Conservation (phyloP, 2,797 vertebrate genomes). For the Zalophus californianus region DNA sequence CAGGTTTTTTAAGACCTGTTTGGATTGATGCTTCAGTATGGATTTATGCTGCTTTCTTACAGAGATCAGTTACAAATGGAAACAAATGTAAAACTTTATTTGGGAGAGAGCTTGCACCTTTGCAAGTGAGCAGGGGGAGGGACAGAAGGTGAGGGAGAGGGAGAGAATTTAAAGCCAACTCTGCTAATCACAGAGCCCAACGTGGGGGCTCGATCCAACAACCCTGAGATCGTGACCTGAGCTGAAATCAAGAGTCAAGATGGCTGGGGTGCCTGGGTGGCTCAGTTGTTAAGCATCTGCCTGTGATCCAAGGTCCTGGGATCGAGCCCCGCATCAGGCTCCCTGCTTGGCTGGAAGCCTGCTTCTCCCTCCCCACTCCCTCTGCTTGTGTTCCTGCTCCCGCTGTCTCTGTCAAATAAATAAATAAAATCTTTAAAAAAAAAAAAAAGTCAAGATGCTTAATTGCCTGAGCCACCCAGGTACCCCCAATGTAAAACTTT, state of each 20-base stretch:
- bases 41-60: neutral
- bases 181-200: neutral
- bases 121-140: neutral
- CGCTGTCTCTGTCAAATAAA: no score
- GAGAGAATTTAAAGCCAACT: neutral
- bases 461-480: neutral
- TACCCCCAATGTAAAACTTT: neutral
- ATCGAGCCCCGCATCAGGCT: no score
- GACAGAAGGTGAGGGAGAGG: neutral
- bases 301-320: no score
- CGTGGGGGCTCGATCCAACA: neutral
- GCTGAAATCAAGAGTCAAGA: neutral
- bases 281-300: no score
- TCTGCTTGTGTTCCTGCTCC: no score
- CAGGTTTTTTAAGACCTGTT: neutral
- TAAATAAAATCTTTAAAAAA: no score
- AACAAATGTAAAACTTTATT: neutral
- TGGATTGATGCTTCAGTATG: neutral
- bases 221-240: neutral
- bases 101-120: neutral
- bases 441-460: neutral
- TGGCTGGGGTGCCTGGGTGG: neutral
- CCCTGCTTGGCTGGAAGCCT: no score
- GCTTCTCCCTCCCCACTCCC: no score
- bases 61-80: conserved; percentile 13